Evolutionary conservation across 2,113 vertebrate genomes (phyloP).

Genomic region (Elachura formosa): DNA sequence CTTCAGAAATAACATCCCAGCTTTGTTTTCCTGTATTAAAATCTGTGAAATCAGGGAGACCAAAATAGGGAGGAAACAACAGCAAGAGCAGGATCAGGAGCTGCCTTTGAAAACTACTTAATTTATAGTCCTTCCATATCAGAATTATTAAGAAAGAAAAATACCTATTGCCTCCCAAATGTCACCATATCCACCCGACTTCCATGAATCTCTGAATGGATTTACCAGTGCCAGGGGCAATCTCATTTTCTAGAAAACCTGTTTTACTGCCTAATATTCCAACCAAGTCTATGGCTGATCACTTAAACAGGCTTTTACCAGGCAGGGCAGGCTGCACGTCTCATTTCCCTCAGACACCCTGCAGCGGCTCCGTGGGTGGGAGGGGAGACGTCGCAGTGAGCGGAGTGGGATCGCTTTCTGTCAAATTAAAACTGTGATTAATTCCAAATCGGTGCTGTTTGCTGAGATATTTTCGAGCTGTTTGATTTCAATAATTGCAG

Average conservation of each 20-base stretch:
- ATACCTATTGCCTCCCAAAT: background rate
- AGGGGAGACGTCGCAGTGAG: background rate
- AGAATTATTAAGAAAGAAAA: constrained; percentile 14
- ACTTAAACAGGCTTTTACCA: constrained; percentile 19
- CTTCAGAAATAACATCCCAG: background rate
- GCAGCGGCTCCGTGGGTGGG: constrained; percentile 40
- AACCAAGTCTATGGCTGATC: constrained; percentile 46
- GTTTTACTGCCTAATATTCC: constrained; percentile 58
- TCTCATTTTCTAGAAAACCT: constrained; percentile 65
- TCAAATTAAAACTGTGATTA: constrained; percentile 54
- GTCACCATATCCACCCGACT: background rate
- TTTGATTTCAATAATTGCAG: constrained; percentile 12
- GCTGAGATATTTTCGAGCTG: background rate
- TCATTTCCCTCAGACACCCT: constrained; percentile 66
- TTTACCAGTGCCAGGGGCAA: constrained; percentile 46
- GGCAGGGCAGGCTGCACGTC: constrained; percentile 32
- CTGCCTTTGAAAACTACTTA: background rate
- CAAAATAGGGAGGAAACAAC: background rate
- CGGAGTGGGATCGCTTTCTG: background rate
- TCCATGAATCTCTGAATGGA: background rate
- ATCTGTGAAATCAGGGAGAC: background rate
- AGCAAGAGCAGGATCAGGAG: background rate
- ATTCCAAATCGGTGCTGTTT: background rate
- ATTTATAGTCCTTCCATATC: background rate
- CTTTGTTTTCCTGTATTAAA: background rate